phyloP scores from a whole-genome alignment of 2,113 vertebrate species.

The Coreoperca whiteheadi region DNA sequence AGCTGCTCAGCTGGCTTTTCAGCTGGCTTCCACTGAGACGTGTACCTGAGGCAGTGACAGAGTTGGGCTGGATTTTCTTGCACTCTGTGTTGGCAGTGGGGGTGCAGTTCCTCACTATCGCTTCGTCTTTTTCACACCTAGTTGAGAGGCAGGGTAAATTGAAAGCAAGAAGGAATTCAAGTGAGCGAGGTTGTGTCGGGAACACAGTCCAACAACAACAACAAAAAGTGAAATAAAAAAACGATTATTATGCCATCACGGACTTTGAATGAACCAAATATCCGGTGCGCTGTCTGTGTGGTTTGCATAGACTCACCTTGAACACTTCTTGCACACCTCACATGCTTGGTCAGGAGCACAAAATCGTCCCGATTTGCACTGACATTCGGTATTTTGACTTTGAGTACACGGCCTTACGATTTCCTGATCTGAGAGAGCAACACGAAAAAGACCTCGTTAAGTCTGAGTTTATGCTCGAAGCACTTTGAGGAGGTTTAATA shows the following conservation, averaged over 20 bases:
- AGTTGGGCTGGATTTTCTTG: constrained; percentile 33
- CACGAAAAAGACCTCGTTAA: constrained; percentile 29
- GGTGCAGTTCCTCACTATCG: constrained; percentile 74
- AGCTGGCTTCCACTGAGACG: no score
- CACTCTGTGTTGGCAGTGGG: constrained; percentile 70
- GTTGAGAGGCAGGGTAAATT: neutral
- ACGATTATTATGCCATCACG: neutral
- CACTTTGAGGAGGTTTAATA: constrained; percentile 23
- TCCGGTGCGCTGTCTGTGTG: neutral
- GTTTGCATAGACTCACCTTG: constrained; percentile 63
- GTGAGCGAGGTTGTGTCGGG: neutral
- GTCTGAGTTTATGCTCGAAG: neutral
- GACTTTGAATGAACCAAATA: neutral
- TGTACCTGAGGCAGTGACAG: constrained; percentile 38
- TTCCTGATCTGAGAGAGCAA: constrained; percentile 75
- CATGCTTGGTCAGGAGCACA: constrained; percentile 80
- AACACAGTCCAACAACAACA: no score
- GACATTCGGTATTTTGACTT: constrained; percentile 72
- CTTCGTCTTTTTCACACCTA: constrained; percentile 79
- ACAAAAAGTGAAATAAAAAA: neutral
- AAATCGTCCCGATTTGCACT: constrained; percentile 75
- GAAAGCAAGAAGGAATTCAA: neutral
- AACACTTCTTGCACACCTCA: constrained; percentile 82
- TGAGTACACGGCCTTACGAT: constrained; percentile 48
- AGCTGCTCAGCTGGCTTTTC: neutral